A percentile compares a stretch with the other conserved stretches of the same genome.
These are phyloP conservation scores for Heliconius hortense DNA, from an alignment of 2,888 invertebrate genomes.

Conservation along the genomic window DNA sequence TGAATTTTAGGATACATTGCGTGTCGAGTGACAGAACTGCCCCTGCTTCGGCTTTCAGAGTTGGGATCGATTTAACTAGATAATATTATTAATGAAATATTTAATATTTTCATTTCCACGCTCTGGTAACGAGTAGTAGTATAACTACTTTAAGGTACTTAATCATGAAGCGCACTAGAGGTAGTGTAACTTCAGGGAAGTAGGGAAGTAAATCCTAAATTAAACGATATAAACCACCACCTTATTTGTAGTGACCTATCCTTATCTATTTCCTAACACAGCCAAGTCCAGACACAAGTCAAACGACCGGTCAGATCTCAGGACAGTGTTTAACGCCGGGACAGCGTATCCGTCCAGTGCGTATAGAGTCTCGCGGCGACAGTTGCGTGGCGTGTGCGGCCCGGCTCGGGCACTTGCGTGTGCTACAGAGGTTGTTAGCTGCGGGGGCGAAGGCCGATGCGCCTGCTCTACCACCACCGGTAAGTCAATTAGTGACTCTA, in stretches of 20 bases:
- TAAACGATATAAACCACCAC: too few relatives aligned
- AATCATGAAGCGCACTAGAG: too few relatives aligned
- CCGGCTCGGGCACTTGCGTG: conserved; percentile 84
- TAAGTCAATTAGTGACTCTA: neutral
- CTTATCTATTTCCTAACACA: neutral
- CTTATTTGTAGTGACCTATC: neutral
- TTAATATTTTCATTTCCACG: too few relatives aligned
- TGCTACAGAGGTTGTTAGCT: conserved; percentile 81
- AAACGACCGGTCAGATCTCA: neutral
- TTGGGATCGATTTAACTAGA: too few relatives aligned
- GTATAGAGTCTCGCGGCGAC: conserved; percentile 86
- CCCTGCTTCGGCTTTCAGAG: too few relatives aligned
- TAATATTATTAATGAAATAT: too few relatives aligned
- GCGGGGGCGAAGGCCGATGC: conserved; percentile 91
- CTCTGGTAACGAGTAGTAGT: too few relatives aligned
- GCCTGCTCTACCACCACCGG: conserved; percentile 51
- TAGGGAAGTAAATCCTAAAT: too few relatives aligned
- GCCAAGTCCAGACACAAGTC: neutral
- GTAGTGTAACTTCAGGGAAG: too few relatives aligned
- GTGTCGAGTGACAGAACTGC: too few relatives aligned
- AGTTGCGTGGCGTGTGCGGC: conserved; percentile 92
- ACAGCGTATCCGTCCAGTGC: conserved; percentile 60
- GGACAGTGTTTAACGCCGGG: conserved; percentile 29
- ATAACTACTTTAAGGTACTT: too few relatives aligned
- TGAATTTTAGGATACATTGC: too few relatives aligned